Evolutionary conservation across 37 sponge, comb jelly and placozoan species (phyloP).

Genomic region (Agelas oroides): DNA sequence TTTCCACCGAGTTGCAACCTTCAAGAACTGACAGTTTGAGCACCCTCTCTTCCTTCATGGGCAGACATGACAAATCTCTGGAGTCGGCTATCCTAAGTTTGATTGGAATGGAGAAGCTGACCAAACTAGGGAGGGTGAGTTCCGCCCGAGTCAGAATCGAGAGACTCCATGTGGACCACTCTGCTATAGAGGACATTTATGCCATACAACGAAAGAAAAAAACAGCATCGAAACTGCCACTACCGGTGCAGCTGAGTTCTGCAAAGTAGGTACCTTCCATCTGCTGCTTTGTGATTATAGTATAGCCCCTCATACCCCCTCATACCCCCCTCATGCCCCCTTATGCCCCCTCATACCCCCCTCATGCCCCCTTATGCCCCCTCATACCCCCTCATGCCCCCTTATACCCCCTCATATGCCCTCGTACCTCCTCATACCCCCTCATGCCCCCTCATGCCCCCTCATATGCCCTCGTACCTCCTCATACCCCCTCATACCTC

Average conservation of each 20-base stretch:
- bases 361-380: too few species aligned
- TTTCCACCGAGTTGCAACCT: too few species aligned
- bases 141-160: conserved; percentile 53
- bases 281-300: too few species aligned
- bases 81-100: conserved; percentile 11
- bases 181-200: conserved; percentile 1
- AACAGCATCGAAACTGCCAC: neutral
- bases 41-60: conserved; percentile 27
- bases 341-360: too few species aligned
- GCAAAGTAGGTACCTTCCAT: conserved; percentile 10
- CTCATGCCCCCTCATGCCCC: too few species aligned
- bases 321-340: too few species aligned
- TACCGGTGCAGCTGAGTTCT: neutral
- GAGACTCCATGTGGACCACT: conserved; percentile 24
- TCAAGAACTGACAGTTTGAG: neutral
- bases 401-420: too few species aligned
- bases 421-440: too few species aligned
- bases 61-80: neutral
- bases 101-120: conserved; percentile 69
- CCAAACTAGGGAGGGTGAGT: conserved; percentile 56
- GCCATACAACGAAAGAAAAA: neutral
- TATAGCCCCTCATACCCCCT: too few species aligned
- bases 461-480: too few species aligned
- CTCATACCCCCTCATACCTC: too few species aligned
- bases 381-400: too few species aligned